Evolutionary conservation across 2,797 vertebrate species (phyloP), one percentile per base, ranked within the genome.

Genomic region (Cynopterus sphinx): DNA sequence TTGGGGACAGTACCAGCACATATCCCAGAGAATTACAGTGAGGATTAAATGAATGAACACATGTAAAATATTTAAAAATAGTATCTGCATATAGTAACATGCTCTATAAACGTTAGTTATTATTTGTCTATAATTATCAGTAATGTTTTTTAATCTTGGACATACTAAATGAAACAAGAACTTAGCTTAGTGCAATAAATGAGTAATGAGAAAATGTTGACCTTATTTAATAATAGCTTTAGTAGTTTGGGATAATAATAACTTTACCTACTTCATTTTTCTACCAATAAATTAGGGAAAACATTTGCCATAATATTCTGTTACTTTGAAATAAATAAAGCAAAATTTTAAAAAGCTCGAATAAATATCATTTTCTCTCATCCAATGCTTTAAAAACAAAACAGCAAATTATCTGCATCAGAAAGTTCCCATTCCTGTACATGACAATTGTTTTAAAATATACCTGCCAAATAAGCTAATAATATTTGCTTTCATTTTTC

Each of bases 401-500:
- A 71, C 36, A 78, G 84, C 13, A 85, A 81, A 86, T 59, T 12
- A 74, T 41, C 24, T 77, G 16, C 33, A 86, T 74, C 57, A 94
- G 41, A 84, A 46, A 77, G 31, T 51, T 93, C 59, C 51, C 39
- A 93, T 91, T 88, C 46, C 16, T 84, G 59, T 59, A 39, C 22
- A 73, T 61, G 31, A 89, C 13, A 61, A 65, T 31, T 83, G 17
- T 67, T 49, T 73, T 53, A 92, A 87, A 95, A 94, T 53, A 79
- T 31, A 88, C 12, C n/a, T 46, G n/a, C 24, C 51, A 92, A 73
- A 74, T 16, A 84, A 77, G 26, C 26, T 73, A 74, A 59, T 63
- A 91, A 86, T 39, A 55, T 21, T 39, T 83, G 68, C 79, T 96
- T 96, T 94, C 88, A 87, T 87, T 96, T 96, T 96, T 82, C 53